Conservation (phyloP, 2,888 invertebrate species). For the Masnerella sp. region DNA sequence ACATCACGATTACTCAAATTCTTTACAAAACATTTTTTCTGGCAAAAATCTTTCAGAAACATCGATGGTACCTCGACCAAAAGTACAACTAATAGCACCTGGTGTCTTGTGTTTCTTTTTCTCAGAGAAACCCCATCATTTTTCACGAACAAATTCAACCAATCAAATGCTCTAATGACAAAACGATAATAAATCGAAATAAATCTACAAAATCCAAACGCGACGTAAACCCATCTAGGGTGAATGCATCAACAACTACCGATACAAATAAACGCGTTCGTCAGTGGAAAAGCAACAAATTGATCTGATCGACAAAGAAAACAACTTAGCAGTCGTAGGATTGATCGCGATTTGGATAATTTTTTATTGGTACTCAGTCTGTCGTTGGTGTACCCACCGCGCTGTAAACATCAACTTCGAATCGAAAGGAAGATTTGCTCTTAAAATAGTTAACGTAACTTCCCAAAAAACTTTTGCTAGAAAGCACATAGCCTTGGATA, state of each 20-base stretch:
- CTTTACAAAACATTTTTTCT: conserved; percentile 51
- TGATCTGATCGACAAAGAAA: conserved; percentile 20
- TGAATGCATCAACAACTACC: conserved; percentile 33
- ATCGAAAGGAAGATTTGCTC: neutral
- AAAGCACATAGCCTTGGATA: conserved; percentile 56
- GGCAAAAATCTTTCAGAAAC: conserved; percentile 51
- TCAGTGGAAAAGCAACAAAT: conserved; percentile 23
- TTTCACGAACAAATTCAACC: neutral
- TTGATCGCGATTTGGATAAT: conserved; percentile 18
- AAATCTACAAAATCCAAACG: conserved; percentile 5
- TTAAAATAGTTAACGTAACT: conserved; percentile 2
- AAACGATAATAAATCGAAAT: neutral
- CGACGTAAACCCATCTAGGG: conserved; percentile 12
- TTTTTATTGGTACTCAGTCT: conserved; percentile 50
- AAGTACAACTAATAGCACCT: conserved; percentile 55
- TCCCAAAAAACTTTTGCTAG: conserved; percentile 57
- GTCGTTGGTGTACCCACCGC: conserved; percentile 37
- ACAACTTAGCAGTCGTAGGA: conserved; percentile 29
- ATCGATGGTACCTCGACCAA: conserved; percentile 23
- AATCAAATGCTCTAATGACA: no score
- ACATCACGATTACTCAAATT: conserved; percentile 38
- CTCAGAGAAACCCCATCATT: neutral
- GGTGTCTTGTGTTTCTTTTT: conserved; percentile 36
- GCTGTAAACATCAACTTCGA: conserved; percentile 14
- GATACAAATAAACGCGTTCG: conserved; percentile 24